Evolutionary conservation across 2,797 vertebrate genomes (phyloP).

Genomic region (Todus mexicanus): DNA sequence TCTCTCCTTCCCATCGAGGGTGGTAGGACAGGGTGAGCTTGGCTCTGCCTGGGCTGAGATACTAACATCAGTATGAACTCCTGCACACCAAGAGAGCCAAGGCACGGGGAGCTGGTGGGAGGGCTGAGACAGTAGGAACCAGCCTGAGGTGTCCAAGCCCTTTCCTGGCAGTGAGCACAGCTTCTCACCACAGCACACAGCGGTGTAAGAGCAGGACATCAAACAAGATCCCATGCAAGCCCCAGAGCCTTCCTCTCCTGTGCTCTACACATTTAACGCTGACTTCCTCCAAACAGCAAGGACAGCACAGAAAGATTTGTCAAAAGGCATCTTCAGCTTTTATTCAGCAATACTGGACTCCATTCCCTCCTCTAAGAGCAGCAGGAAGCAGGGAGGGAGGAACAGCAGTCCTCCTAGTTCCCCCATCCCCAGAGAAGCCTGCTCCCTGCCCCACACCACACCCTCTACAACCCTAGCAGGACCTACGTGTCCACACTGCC

Average conservation of each 20-base stretch:
- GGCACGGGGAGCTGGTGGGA: fast-evolving
- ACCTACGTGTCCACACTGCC: background rate
- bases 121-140: background rate
- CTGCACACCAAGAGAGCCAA: background rate
- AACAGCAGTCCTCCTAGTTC: background rate
- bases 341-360: background rate
- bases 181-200: background rate
- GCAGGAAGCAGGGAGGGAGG: background rate
- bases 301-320: background rate
- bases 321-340: background rate
- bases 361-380: background rate
- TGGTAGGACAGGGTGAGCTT: background rate
- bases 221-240: background rate
- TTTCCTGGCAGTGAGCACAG: background rate
- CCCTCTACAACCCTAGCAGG: background rate
- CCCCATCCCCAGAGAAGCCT: background rate
- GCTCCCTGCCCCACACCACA: background rate
- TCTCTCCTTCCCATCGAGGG: background rate
- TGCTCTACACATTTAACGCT: background rate
- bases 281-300: background rate
- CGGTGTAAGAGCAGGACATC: background rate
- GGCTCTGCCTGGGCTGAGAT: background rate
- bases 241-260: background rate
- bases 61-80: background rate
- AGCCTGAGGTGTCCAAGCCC: background rate